Base-by-base conservation (phyloP, 1,140 invertebrate species). In the Drosophila arawakana region DNA sequence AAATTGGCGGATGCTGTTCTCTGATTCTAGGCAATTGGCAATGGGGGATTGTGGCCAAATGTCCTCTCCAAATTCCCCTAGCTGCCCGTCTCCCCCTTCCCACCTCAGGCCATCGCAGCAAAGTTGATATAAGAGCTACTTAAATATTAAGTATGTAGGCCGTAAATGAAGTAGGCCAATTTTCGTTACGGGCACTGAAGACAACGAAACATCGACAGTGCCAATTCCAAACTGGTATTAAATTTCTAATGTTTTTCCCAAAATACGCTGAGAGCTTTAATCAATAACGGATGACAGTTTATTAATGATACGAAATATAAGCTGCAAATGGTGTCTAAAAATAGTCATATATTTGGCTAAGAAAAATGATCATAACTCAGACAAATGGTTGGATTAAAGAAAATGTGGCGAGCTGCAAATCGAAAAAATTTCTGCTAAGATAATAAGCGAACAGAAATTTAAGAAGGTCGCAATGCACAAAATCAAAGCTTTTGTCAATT, bases 141-240 rank as follows among this genome's bases (percentile, higher is more conserved):
- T 85, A 85, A 78, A 75, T 78, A 81, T 85, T 81, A 85, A 73
- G 66, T 78, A 81, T 81, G 49, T 73, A 37, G 68, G 73, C 49
- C 71, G 54, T 70, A 77, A 78, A 71, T 73, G 57, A 72, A 81
- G 59, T 41, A 52, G 46, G 46, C 34, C 41, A 67, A 62, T 37
- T 52, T 44, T 30, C 34, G 21, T 7, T 2, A 37, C 35, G 30
- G 47, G 43, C 6, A 58, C 25, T 34, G 21, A 18, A n/a, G n/a
- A 30, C 46, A 50, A 30, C 54, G 21, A 41, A 30, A 30, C 25
- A 30, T 30, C 46, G 41, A 43, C n/a, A 43, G 5, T 30, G 25
- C 25, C 25, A 30, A 30, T 30, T 30, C 47, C 2, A 41, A 63
- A 41, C 9, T 39, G 37, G 30, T 30, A 34, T 46, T 30, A 21